A percentile compares a stretch with the other conserved stretches of the same genome.
Conservation (phyloP, 2,888 invertebrate species). For the Phortica okadai region DNA sequence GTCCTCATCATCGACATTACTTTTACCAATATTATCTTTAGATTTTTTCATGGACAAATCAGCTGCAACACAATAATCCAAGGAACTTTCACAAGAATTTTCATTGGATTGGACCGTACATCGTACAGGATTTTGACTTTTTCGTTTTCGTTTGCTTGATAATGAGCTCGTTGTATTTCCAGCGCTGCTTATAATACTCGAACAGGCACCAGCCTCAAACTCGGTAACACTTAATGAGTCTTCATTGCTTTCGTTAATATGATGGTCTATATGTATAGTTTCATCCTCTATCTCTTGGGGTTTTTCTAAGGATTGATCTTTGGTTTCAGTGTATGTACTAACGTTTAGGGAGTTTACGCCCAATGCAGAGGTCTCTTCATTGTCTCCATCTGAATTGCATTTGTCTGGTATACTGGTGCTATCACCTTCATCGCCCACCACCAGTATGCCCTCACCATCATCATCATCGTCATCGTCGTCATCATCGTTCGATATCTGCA, state of each 20-base stretch:
- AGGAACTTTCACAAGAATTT: constrained; percentile 73
- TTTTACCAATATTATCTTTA: constrained; percentile 22
- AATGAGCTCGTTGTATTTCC: constrained; percentile 50
- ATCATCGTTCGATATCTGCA: constrained; percentile 67
- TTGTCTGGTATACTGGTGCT: constrained; percentile 77
- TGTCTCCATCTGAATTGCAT: constrained; percentile 73
- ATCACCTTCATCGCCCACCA: constrained; percentile 87
- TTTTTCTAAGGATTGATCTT: constrained; percentile 74
- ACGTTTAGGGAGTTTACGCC: constrained; percentile 72
- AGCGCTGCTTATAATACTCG: constrained; percentile 42
- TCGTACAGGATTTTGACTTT: constrained; percentile 91
- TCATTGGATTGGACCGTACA: constrained; percentile 79
- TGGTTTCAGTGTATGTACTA: constrained; percentile 81
- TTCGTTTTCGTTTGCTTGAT: constrained; percentile 88
- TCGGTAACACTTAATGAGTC: constrained; percentile 79
- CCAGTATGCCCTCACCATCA: constrained; percentile 83
- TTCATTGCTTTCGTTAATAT: constrained; percentile 79
- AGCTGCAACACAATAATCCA: constrained; percentile 73
- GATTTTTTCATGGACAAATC: constrained; percentile 72
- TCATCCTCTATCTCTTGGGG: constrained; percentile 3
- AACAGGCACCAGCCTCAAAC: constrained; percentile 70
- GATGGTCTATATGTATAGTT: constrained; percentile 49
- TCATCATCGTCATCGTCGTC: constrained; percentile 74
- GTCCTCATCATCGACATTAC: constrained; percentile 33
- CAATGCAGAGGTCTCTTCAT: constrained; percentile 62